Evolutionary conservation across 1,140 invertebrate species (phyloP).

Genomic region (Cydia pomonella): DNA sequence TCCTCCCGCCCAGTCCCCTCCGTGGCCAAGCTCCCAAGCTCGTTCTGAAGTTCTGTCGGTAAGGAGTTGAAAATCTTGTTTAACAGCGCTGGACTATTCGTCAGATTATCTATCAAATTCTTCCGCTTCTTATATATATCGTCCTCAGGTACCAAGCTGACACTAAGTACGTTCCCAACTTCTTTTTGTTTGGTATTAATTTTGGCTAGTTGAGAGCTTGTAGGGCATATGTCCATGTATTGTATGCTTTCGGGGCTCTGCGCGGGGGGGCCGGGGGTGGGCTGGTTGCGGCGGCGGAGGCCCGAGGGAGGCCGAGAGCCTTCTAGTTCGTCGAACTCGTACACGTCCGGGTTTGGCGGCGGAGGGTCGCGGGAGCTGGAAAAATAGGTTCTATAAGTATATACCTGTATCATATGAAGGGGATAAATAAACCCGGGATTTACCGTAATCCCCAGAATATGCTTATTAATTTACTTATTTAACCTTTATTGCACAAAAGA

Average conservation of each 20-base stretch:
- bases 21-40: background rate
- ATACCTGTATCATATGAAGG: too few species aligned
- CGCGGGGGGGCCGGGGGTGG: background rate
- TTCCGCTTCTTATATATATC: background rate
- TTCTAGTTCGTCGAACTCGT: constrained; percentile 17
- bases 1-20: background rate
- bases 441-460: too few species aligned
- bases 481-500: too few species aligned
- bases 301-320: background rate
- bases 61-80: background rate
- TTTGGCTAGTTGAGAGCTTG: background rate
- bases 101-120: background rate
- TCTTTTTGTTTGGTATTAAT: background rate
- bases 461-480: too few species aligned
- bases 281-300: background rate
- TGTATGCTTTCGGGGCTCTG: background rate
- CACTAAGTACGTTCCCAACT: background rate
- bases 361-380: background rate
- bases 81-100: background rate
- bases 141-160: background rate
- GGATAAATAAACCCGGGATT: too few species aligned
- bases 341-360: background rate
- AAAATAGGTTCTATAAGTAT: too few species aligned
- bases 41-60: background rate
- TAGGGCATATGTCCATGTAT: background rate